phyloP scores from a whole-genome alignment of 2,797 vertebrate species.

The Myotis planiceps region DNA sequence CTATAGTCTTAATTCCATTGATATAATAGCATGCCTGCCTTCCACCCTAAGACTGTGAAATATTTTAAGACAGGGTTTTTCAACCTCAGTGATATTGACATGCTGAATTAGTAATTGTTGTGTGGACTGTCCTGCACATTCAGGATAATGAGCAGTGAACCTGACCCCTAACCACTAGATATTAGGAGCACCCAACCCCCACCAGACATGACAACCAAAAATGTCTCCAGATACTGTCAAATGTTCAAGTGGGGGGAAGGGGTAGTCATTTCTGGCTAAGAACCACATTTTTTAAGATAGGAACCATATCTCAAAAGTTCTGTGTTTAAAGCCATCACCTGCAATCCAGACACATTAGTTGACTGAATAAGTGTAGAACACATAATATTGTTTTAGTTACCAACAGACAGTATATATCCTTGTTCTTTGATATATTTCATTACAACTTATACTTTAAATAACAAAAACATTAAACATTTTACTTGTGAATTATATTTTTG shows the following conservation, averaged over 20 bases:
- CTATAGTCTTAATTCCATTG: neutral
- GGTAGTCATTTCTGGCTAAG: neutral
- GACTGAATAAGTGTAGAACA: neutral
- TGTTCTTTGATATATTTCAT: neutral
- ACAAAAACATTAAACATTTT: neutral
- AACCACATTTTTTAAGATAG: neutral
- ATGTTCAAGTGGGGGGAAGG: accelerated
- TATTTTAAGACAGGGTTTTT: neutral
- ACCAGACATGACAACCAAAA: neutral
- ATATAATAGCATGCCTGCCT: neutral
- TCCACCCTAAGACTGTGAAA: neutral
- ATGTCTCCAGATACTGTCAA: neutral
- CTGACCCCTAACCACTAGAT: neutral
- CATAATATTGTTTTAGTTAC: neutral
- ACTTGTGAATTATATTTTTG: neutral
- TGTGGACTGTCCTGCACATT: neutral
- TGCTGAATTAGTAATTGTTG: neutral
- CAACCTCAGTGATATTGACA: neutral
- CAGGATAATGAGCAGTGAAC: neutral
- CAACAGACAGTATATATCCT: neutral
- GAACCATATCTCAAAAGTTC: neutral
- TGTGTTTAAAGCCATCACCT: neutral
- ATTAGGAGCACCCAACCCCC: neutral
- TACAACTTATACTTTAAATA: neutral
- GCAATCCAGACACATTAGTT: neutral